phyloP scores from a whole-genome alignment of 2,888 invertebrate species.

The Dynastes hyllus region DNA sequence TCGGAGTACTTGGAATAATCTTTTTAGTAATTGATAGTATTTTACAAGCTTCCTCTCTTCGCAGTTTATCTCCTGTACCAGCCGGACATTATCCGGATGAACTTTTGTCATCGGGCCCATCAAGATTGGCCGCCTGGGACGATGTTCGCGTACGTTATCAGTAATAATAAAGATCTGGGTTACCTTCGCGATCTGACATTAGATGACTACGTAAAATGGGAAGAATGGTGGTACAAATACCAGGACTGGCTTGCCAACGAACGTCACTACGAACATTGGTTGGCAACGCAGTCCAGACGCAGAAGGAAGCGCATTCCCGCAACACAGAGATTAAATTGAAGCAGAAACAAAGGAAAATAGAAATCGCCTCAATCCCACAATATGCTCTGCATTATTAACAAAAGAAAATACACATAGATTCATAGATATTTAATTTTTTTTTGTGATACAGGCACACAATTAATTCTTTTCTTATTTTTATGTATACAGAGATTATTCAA shows the following conservation, averaged over 20 bases:
- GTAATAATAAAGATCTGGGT: conserved; percentile 92
- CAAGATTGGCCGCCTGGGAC: conserved; percentile 88
- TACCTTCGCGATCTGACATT: conserved; percentile 85
- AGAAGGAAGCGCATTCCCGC: conserved; percentile 66
- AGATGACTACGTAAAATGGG: conserved; percentile 93
- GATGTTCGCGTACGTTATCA: conserved; percentile 91
- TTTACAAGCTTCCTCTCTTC: conserved; percentile 23
- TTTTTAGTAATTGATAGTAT: background rate
- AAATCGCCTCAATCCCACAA: conserved; percentile 7
- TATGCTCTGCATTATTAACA: conserved; percentile 11
- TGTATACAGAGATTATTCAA: conserved; percentile 28
- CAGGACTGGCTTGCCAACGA: conserved; percentile 93
- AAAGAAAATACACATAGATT: background rate
- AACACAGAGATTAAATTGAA: conserved; percentile 68
- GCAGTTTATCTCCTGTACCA: conserved; percentile 78
- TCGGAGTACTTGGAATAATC: no score
- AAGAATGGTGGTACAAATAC: conserved; percentile 96
- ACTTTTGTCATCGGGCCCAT: conserved; percentile 81
- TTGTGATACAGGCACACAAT: conserved; percentile 31
- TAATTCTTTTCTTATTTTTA: conserved; percentile 6
- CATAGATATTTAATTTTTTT: conserved; percentile 13
- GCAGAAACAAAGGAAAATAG: background rate
- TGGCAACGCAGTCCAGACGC: conserved; percentile 70
- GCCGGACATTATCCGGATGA: conserved; percentile 88
- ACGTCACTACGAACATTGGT: conserved; percentile 84